Evolutionary conservation across 92 coral and sea anemone species (phyloP).

Genomic region (Zoanthus gigantus): DNA sequence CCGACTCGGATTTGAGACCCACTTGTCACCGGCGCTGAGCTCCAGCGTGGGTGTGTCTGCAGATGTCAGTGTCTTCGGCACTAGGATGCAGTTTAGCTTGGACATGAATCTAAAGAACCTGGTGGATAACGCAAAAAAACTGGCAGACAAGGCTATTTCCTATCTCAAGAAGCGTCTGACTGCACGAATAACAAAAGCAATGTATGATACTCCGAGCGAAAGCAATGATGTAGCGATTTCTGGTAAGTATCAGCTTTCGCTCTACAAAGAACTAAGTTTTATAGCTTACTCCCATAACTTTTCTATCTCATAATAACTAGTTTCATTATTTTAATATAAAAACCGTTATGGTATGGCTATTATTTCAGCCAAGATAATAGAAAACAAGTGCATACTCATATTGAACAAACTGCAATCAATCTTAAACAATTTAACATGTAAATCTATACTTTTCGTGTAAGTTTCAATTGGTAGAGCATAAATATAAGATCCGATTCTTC

Average conservation of each 20-base stretch:
- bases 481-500: too few species aligned
- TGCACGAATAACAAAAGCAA: slow-evolving; percentile 67
- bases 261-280: not conserved
- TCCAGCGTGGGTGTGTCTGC: slow-evolving; percentile 72
- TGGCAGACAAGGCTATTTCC: slow-evolving; percentile 69
- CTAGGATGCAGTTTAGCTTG: slow-evolving; percentile 69
- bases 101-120: slow-evolving; percentile 79
- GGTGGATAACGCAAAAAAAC: slow-evolving; percentile 62
- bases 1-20: slow-evolving; percentile 68
- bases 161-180: slow-evolving; percentile 70
- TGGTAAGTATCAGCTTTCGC: slow-evolving; percentile 40
- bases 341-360: too few species aligned
- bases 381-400: too few species aligned
- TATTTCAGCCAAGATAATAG: too few species aligned
- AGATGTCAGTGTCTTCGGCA: slow-evolving; percentile 70
- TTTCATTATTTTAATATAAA: too few species aligned
- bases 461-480: too few species aligned
- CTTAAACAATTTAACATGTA: too few species aligned
- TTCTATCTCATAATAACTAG: too few species aligned
- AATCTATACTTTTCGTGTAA: too few species aligned
- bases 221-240: slow-evolving; percentile 75
- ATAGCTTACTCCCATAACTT: not conserved
- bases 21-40: slow-evolving; percentile 65
- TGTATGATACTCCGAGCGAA: slow-evolving; percentile 76
- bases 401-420: too few species aligned